Conservation (phyloP, 2,113 vertebrate species). For the Archilochus colubris region DNA sequence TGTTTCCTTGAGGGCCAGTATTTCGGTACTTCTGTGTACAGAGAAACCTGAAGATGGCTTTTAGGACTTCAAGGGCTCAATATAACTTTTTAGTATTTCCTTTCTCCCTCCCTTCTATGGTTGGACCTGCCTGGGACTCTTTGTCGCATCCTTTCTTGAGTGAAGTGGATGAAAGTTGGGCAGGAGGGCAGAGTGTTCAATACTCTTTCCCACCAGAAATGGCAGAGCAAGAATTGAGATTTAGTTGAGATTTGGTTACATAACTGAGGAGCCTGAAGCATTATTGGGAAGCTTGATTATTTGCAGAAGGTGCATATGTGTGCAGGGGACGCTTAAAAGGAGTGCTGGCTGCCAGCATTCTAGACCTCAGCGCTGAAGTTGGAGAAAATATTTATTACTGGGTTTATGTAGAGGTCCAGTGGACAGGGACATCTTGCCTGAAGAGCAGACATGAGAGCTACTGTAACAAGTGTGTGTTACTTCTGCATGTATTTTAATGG, state of each 20-base stretch:
- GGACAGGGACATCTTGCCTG: background rate
- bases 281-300: background rate
- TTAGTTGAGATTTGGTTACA: background rate
- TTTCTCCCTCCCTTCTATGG: background rate
- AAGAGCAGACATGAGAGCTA: background rate
- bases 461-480: background rate
- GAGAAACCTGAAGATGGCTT: background rate
- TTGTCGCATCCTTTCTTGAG: background rate
- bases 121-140: background rate
- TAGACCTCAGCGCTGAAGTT: background rate
- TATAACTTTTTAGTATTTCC: background rate
- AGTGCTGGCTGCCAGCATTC: background rate
- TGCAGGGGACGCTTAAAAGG: background rate
- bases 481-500: background rate
- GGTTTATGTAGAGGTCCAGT: background rate
- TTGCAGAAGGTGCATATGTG: background rate
- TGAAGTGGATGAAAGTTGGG: background rate
- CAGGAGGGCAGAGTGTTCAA: background rate
- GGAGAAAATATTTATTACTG: background rate
- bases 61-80: background rate
- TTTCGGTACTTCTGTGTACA: background rate
- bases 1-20: background rate
- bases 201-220: background rate
- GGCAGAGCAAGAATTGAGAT: background rate
- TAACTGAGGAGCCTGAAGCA: background rate